These are phyloP conservation scores for Lepeophtheirus nordmannii DNA, from an alignment of 2,888 invertebrate genomes.

Conservation along the genomic window DNA sequence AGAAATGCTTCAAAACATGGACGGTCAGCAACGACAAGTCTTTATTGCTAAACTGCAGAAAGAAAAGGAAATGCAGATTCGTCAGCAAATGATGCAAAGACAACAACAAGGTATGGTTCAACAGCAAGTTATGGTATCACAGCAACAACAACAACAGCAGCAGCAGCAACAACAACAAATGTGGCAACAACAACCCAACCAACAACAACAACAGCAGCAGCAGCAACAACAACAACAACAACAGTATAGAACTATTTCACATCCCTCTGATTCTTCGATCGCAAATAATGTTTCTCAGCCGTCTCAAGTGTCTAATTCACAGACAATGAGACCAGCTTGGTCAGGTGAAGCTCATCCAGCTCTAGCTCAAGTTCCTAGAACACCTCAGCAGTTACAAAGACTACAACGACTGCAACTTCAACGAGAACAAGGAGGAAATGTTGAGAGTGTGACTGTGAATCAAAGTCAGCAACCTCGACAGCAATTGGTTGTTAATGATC, in stretches of 20 bases:
- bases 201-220: not conserved
- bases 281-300: not conserved
- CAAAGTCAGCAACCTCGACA: constrained; percentile 39
- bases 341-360: constrained; percentile 24
- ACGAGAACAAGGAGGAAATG: constrained; percentile 34
- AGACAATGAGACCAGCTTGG: constrained; percentile 19
- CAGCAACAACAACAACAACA: constrained; percentile 1
- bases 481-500: constrained; percentile 21
- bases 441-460: too few relatives aligned
- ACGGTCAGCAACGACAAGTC: constrained; percentile 13
- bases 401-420: constrained; percentile 29
- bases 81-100: constrained; percentile 13
- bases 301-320: not conserved
- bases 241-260: not conserved
- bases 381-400: constrained; percentile 39
- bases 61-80: constrained; percentile 18
- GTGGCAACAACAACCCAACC: not conserved
- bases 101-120: constrained; percentile 25
- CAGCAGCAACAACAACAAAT: constrained; percentile 9
- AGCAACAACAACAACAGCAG: constrained; percentile 24
- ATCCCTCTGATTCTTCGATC: not conserved
- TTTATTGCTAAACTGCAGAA: constrained; percentile 19
- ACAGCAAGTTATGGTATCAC: constrained; percentile 15
- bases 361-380: constrained; percentile 25
- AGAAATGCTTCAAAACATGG: constrained; percentile 23